A percentile compares a stretch with the other conserved stretches of the same genome.
Conservation (phyloP, 2,113 vertebrate species). For the Propithecus coquereli region DNA sequence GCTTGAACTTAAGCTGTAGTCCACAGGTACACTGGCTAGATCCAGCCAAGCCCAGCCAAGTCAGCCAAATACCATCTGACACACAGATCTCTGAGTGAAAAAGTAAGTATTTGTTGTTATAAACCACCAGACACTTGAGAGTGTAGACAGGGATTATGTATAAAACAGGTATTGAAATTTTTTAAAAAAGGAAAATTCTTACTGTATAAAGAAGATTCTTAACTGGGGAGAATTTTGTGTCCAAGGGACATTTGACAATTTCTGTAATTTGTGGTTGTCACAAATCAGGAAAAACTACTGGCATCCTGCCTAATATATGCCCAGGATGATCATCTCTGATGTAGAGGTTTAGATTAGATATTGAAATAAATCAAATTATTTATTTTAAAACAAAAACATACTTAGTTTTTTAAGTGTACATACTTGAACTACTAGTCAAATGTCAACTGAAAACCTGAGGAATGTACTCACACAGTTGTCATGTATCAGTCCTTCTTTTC, state of each 20-base stretch:
- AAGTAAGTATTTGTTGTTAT: neutral
- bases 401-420: neutral
- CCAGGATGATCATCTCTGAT: neutral
- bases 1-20: neutral
- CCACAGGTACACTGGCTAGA: neutral
- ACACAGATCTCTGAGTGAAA: neutral
- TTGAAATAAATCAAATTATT: neutral
- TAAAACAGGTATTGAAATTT: neutral
- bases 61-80: neutral
- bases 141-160: neutral
- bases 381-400: neutral
- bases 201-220: neutral
- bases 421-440: neutral
- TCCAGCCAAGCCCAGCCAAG: neutral
- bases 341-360: neutral
- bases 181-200: neutral
- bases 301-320: neutral
- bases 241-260: rapidly evolving
- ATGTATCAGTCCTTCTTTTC: neutral
- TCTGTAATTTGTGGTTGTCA: neutral
- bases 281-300: neutral
- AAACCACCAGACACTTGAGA: neutral
- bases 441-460: neutral
- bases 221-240: neutral
- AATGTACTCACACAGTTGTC: neutral